Evolutionary conservation across 2,113 vertebrate species (phyloP), one percentile per base, ranked within the genome.

Genomic region (Scytalopus superciliaris): DNA sequence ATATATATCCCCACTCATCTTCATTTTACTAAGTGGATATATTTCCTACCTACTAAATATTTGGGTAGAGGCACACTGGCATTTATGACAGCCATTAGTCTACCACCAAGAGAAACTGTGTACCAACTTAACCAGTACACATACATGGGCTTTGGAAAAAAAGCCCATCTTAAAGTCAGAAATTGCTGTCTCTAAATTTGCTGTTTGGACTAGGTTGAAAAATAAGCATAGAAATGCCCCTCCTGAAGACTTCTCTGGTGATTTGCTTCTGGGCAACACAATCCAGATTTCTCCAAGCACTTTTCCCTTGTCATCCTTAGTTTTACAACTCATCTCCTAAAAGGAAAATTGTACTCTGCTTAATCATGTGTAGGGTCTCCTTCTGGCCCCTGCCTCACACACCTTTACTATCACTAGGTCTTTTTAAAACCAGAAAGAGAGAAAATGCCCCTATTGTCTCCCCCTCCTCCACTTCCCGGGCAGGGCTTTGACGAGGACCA

Each of bases 401-500:
- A 31, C 18, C 35, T 35, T 33, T 49, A 39, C 25, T 12, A 30
- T 21, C 31, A 4, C 15, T 11, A 2, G 3, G 13, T 7, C 11
- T 44, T 79, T 75, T 10, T 15, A 53, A 67, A 49, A 42, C n/a
- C 33, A 62, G 37, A 31, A 37, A 28, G 62, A 19, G 22, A 16
- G 28, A 21, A 64, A 64, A 78, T 10, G 2, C 7, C 3, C 0
- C 4, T 49, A 35, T 72, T 2, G 2, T 1, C 12, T 15, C 12
- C 3, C 1, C 3, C n/a, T n/a, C 7, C 12, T 9, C 4, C 12
- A 22, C 12, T 27, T n/a, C 16, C 39, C 27, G 6, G 3, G 62
- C 56, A 27, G 49, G 14, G 49, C 30, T 35, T 22, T n/a, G 68
- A 22, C 6, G 17, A 19, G 57, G 16, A 31, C 12, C 1, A 2